Evolutionary conservation across 1,140 invertebrate species (phyloP), one percentile per base, ranked within the genome.

Genomic region (fruit fly (Drosophila melanogaster)): DNA sequence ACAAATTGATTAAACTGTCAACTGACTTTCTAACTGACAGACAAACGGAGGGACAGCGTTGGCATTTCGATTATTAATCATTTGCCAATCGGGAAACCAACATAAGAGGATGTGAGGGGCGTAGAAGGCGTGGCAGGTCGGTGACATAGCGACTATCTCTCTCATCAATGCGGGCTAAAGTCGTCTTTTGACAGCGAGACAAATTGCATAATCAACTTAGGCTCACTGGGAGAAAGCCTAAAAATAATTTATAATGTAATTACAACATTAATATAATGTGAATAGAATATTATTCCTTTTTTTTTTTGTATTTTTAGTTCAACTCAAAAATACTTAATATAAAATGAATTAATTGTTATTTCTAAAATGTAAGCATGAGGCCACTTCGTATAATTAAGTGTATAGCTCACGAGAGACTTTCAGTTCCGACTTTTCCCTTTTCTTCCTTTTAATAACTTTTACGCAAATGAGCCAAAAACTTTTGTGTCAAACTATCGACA

Each of bases 21-120:
- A 89, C 77, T 89, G 84, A 87, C 85, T 87, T 89, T 89, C 71
- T 74, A 74, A 51, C 85, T 80, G 84, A 89, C 71, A 80, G 80
- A 60, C 72, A 66, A 43, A 60, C 72, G 73, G 40, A 67, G 26
- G 64, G 60, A 11, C 64, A 51, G 56, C 72, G 73, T 75, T 89
- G 84, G 84, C 85, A 84, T 87, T 87, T 84, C 87, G 84, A 89
- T 89, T 89, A 89, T 89, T 87, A 87, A 87, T 89, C 84, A 89
- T 77, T 77, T 57, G 50, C 50, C 67, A 70, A 71, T 70, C 41
- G 65, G 43, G 24, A 7, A 17, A 40, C 44, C 40, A 35, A 37
- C 35, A 61, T 33, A 43, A 4, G 26, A 7, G 38, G 35, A 33
- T 24, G 12, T 11, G 10, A 15, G 17, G 19, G 35, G 8, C 14